Evolutionary conservation across 2,113 vertebrate genomes (phyloP).

Genomic region (Danio rerio): DNA sequence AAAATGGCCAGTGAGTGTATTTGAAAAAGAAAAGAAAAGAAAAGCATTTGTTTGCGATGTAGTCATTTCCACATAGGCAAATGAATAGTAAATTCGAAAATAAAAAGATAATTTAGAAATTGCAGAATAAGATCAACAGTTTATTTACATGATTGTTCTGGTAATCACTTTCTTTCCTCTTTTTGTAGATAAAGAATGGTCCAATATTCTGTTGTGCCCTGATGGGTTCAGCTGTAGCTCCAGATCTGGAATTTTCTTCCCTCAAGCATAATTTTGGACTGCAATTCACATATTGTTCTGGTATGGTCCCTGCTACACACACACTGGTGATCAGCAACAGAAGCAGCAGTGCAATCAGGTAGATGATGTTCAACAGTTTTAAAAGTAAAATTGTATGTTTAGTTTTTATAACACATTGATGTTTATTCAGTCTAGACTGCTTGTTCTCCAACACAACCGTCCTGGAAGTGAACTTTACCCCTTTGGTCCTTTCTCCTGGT

Average conservation of each 20-base stretch:
- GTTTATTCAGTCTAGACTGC: conserved; percentile 78
- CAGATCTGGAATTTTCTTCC: conserved; percentile 83
- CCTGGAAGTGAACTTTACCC: conserved; percentile 76
- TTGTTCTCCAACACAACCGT: conserved; percentile 75
- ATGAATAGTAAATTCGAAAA: too few species aligned
- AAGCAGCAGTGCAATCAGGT: conserved; percentile 78
- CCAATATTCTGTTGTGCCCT: conserved; percentile 75
- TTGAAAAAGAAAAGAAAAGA: too few species aligned
- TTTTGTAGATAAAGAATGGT: conserved; percentile 80
- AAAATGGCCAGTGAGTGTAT: too few species aligned
- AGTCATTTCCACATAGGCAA: too few species aligned
- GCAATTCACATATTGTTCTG: conserved; percentile 78
- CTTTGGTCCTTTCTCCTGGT: conserved; percentile 74
- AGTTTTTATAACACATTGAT: conserved; percentile 11
- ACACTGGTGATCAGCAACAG: conserved; percentile 81
- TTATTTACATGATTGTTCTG: neutral
- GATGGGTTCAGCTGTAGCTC: conserved; percentile 70
- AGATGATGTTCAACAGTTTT: neutral
- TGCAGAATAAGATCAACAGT: too few species aligned
- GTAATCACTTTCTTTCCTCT: neutral
- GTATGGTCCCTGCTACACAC: conserved; percentile 75
- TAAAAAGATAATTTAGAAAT: too few species aligned
- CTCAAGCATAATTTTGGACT: conserved; percentile 85
- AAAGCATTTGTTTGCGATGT: too few species aligned
- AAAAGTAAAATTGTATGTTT: neutral